Conservation (phyloP, 2,113 vertebrate species). For the Chrysochloris asiatica region DNA sequence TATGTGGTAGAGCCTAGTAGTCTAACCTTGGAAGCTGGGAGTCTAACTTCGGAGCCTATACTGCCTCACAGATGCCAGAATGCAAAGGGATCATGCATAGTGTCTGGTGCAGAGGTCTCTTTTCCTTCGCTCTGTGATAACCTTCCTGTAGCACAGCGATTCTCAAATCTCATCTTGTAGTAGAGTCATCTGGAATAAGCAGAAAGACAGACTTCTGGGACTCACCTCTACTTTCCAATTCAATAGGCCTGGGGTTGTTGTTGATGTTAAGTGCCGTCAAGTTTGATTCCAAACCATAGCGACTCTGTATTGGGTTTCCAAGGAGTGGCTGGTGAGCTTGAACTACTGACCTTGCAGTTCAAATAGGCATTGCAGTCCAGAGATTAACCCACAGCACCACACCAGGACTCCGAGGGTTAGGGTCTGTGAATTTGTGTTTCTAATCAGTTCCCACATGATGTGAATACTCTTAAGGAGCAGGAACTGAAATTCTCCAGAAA, state of each 20-base stretch:
- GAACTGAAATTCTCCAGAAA: background rate
- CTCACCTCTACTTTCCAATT: background rate
- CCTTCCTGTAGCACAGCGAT: background rate
- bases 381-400: no score
- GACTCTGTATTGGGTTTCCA: no score
- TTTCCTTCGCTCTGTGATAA: background rate
- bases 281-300: no score
- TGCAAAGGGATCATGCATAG: background rate
- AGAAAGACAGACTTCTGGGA: background rate
- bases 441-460: background rate
- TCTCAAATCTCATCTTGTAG: background rate
- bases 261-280: no score
- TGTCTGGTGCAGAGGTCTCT: fast-evolving
- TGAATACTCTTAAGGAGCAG: background rate
- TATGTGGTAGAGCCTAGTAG: background rate
- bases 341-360: no score
- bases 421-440: background rate
- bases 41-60: background rate
- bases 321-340: no score
- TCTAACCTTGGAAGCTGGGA: fast-evolving
- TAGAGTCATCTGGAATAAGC: background rate
- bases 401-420: no score
- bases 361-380: no score
- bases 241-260: background rate
- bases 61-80: no score